phyloP scores from a whole-genome alignment of 2,797 vertebrate genomes.

The Epinephelus awoara region DNA sequence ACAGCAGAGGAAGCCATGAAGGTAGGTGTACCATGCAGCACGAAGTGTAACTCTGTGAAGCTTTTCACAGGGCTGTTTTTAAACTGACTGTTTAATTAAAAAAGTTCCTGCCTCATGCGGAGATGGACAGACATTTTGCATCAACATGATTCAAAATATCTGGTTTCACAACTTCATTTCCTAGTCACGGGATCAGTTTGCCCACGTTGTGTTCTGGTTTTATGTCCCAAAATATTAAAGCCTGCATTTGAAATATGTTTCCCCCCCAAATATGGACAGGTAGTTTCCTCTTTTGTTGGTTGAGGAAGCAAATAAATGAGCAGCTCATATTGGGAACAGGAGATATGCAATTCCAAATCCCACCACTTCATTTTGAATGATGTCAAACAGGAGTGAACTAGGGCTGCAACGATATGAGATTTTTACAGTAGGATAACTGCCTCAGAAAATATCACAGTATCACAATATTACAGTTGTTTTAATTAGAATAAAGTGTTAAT shows the following conservation, averaged over 20 bases:
- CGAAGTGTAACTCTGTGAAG: background rate
- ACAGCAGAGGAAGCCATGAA: conserved; percentile 56
- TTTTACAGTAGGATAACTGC: too few species aligned
- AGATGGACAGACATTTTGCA: conserved; percentile 37
- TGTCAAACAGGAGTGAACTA: too few species aligned
- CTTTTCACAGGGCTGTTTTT: background rate
- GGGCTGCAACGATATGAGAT: too few species aligned
- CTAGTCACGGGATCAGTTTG: background rate
- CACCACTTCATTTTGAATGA: too few species aligned
- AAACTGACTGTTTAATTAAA: background rate
- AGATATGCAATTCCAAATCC: background rate
- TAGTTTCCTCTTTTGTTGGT: background rate
- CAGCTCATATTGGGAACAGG: background rate
- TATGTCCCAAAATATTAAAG: background rate
- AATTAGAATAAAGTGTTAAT: too few species aligned
- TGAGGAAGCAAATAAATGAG: background rate
- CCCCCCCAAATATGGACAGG: background rate
- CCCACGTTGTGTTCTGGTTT: background rate
- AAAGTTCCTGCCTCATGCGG: conserved; percentile 41
- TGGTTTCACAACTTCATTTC: background rate
- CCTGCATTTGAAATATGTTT: background rate
- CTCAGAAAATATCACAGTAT: too few species aligned
- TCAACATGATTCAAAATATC: background rate
- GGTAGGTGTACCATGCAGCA: conserved; percentile 57
- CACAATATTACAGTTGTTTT: too few species aligned